These are phyloP conservation scores for Emberiza fucata DNA, from an alignment of 2,113 vertebrate genomes.

Conservation along the genomic window DNA sequence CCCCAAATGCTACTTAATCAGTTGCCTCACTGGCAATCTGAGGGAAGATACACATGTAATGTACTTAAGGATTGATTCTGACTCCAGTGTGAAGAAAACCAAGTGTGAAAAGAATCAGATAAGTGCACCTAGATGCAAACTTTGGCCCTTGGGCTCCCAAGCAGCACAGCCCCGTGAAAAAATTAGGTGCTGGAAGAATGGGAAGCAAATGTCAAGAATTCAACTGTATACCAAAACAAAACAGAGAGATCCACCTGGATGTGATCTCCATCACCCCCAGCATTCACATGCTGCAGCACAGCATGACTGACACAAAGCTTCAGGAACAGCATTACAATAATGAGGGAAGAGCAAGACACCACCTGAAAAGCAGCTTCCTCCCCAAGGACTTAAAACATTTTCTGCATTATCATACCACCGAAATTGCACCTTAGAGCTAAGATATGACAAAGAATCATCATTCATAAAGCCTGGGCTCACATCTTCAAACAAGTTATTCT, in stretches of 20 bases:
- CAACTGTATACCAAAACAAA: slow-evolving; percentile 17
- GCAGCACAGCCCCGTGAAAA: neutral
- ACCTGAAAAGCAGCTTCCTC: slow-evolving; percentile 46
- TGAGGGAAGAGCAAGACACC: neutral
- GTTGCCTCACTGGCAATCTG: neutral
- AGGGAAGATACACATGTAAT: neutral
- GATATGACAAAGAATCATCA: neutral
- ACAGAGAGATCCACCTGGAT: slow-evolving; percentile 41
- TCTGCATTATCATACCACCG: slow-evolving; percentile 14
- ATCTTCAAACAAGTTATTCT: neutral
- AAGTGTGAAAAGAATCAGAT: neutral
- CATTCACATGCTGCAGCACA: slow-evolving; percentile 41
- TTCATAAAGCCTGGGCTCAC: neutral
- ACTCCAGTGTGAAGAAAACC: neutral
- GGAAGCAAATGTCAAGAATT: neutral
- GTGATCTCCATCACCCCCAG: slow-evolving; percentile 42
- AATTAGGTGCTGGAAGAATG: neutral
- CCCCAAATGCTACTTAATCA: neutral
- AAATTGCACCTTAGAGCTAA: neutral
- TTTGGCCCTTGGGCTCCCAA: neutral
- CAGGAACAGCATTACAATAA: slow-evolving; percentile 16
- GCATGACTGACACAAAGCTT: neutral
- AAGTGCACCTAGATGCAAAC: neutral
- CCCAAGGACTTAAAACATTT: slow-evolving; percentile 25
- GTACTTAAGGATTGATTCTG: neutral